Evolutionary conservation across 1,140 invertebrate species (phyloP).

Genomic region (Drosophila dunni): DNA sequence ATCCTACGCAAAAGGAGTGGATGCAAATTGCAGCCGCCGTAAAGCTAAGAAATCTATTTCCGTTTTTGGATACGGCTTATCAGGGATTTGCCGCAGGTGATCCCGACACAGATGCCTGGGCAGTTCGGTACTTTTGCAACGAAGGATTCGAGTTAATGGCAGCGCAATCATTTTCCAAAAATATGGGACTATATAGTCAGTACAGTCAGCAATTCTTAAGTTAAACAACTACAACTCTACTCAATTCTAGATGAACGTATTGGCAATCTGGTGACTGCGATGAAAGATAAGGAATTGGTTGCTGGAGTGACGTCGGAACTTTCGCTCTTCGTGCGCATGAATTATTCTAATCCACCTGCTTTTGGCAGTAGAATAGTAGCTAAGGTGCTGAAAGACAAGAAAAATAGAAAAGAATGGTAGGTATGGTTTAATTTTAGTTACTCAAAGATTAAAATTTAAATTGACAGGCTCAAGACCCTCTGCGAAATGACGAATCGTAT

Average conservation of each 20-base stretch:
- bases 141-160: slow-evolving; percentile 95
- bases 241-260: slow-evolving; percentile 89
- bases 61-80: slow-evolving; percentile 99
- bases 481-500: slow-evolving; percentile 98
- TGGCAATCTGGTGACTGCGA: slow-evolving; percentile 94
- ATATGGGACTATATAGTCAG: slow-evolving; percentile 95
- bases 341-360: slow-evolving; percentile 99
- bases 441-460: neutral
- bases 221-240: neutral
- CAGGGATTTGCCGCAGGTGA: slow-evolving; percentile 97
- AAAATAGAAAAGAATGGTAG: slow-evolving; percentile 93
- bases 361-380: slow-evolving; percentile 95
- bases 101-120: slow-evolving; percentile 94
- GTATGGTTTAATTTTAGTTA: slow-evolving; percentile 1
- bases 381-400: slow-evolving; percentile 91
- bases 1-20: slow-evolving; percentile 97
- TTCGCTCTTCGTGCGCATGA: slow-evolving; percentile 96
- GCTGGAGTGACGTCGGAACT: slow-evolving; percentile 95
- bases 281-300: slow-evolving; percentile 91
- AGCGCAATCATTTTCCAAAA: slow-evolving; percentile 98
- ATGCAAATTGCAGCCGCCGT: slow-evolving; percentile 89
- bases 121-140: slow-evolving; percentile 94
- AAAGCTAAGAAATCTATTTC: slow-evolving; percentile 94
- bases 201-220: neutral
- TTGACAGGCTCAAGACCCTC: slow-evolving; percentile 10